Conservation (phyloP, 2,888 invertebrate genomes). For the Metacarcinus magister region DNA sequence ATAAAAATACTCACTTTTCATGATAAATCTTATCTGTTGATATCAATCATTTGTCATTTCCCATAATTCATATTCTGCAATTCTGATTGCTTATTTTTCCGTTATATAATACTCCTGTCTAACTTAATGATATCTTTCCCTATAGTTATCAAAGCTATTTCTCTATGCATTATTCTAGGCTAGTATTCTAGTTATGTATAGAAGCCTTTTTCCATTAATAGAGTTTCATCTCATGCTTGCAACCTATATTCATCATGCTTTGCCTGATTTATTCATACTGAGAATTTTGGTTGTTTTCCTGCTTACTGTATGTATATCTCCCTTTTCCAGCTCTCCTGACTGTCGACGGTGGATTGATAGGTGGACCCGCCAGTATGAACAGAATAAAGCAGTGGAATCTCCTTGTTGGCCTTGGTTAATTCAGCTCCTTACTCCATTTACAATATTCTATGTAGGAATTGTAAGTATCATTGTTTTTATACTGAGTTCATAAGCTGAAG, state of each 20-base stretch:
- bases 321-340: slow-evolving; percentile 70
- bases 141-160: no score
- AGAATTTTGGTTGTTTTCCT: neutral
- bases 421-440: slow-evolving; percentile 67
- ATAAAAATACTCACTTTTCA: no score
- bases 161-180: no score
- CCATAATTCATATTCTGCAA: no score
- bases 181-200: no score
- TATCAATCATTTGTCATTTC: no score
- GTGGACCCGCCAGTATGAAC: slow-evolving; percentile 77
- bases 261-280: neutral
- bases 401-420: slow-evolving; percentile 77
- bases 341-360: slow-evolving; percentile 78
- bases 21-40: no score
- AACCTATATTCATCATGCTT: neutral
- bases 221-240: no score
- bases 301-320: neutral
- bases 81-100: no score
- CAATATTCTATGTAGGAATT: slow-evolving; percentile 67
- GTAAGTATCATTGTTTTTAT: slow-evolving; percentile 26
- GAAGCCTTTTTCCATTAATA: no score
- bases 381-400: slow-evolving; percentile 66
- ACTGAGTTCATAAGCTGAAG: neutral
- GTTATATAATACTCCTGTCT: no score
- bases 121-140: no score